Conservation (phyloP, 2,888 invertebrate genomes). For the Phorcus lineatus region DNA sequence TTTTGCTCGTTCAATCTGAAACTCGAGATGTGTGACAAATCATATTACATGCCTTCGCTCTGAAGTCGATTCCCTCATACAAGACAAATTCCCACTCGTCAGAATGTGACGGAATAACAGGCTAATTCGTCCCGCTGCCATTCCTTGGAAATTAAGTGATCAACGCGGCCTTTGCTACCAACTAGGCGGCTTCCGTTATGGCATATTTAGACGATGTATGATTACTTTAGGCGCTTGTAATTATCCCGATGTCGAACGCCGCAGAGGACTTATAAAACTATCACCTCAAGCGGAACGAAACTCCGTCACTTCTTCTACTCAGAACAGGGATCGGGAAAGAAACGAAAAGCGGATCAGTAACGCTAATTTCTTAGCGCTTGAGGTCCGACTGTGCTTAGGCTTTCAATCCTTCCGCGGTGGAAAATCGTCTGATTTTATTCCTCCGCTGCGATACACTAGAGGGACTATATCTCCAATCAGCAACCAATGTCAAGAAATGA, state of each 20-base stretch:
- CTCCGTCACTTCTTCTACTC: conserved; percentile 8
- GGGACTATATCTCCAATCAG: conserved; percentile 20
- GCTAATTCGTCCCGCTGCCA: conserved; percentile 15
- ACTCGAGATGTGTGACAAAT: conserved; percentile 23
- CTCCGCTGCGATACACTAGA: neutral
- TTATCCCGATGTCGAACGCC: conserved; percentile 33
- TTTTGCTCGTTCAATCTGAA: conserved; percentile 21
- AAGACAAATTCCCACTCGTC: conserved; percentile 24
- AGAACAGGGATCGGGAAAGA: conserved; percentile 32
- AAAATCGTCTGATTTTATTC: neutral
- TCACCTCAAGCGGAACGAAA: conserved; percentile 35
- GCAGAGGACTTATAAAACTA: conserved; percentile 34
- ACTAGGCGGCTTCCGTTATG: conserved; percentile 22
- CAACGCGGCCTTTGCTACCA: conserved; percentile 1
- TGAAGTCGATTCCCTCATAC: conserved; percentile 6
- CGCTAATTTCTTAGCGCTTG: conserved; percentile 33
- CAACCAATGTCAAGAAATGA: conserved; percentile 14
- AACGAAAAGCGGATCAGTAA: conserved; percentile 39
- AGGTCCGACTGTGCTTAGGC: conserved; percentile 25
- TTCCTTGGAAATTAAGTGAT: conserved; percentile 23
- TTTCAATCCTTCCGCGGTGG: conserved; percentile 6
- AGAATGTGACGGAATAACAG: conserved; percentile 17
- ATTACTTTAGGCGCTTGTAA: conserved; percentile 37
- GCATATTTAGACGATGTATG: conserved; percentile 37
- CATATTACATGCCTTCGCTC: conserved; percentile 25